Evolutionary conservation across 1,140 invertebrate species (phyloP), one percentile per base, ranked within the genome.

Genomic region (Achatina immaculata): DNA sequence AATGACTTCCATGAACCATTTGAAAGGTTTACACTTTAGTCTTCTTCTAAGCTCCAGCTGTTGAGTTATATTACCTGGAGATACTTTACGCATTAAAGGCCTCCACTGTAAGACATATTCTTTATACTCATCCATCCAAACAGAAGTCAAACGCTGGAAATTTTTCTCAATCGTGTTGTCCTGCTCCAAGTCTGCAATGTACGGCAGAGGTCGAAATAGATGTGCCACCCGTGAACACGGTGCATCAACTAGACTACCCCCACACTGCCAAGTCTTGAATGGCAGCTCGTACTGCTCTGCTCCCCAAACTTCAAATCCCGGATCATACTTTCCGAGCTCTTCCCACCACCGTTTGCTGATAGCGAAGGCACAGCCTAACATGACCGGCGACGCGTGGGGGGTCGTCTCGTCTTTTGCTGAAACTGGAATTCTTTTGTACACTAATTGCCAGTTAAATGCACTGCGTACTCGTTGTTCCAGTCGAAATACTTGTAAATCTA

Each of bases 281-380:
- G 96, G 96, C 93, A 99, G 96, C 92, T 99, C 97, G 55, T 98
- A 93, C 92, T 99, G 98, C 92, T 99, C 97, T 1, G 97, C 97
- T 45, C 97, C 97, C 93, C 94, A 94, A 55, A 94, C 93, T 76
- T 94, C 96, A 84, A 99, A 93, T 88, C 83, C 84, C 1, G 73
- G 69, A 66, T 87, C 88, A 69, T 86, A 88, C 7, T 78, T 83
- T 6, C 97, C 65, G 31, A 68, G 31, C 38, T 68, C 65, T 14
- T 68, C 65, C 65, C 65, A 68, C 65, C 65, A 68, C 97, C n/a
- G 31, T 16, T 31, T 19, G 31, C 31, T 38, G 65, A 99, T 93
- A 83, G 96, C 92, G 84, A 94, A 93, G 90, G 99, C 99, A 92
- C 96, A 98, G 69, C 95, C 92, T 36, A 68, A 34, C 65, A 68